A percentile compares a stretch with the other conserved stretches of the same genome.
Evolutionary conservation across 2,113 vertebrate species (phyloP).

Genomic region (Ranitomeya variabilis): DNA sequence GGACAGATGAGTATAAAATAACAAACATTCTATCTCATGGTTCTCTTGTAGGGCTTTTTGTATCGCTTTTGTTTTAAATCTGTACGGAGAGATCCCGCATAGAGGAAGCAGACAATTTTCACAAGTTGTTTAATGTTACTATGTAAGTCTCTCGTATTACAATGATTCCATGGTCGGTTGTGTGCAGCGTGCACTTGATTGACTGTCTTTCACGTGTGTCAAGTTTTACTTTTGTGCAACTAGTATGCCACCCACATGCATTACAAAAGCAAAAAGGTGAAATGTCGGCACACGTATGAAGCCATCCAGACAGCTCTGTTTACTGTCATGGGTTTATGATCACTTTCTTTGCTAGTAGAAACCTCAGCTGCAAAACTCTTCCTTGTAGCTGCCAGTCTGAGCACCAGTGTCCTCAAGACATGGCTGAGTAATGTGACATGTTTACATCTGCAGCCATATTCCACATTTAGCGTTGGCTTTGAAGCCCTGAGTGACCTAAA

Average conservation of each 20-base stretch:
- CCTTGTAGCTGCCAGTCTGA: slow-evolving; percentile 36
- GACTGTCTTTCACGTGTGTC: neutral
- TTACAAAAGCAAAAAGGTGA: slow-evolving; percentile 5
- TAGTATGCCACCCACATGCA: slow-evolving; percentile 5
- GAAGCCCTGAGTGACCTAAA: slow-evolving; percentile 30
- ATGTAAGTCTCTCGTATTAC: neutral
- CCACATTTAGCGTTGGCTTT: neutral
- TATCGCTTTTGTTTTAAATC: too few relatives aligned
- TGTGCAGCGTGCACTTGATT: neutral
- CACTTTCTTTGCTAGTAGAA: slow-evolving; percentile 22
- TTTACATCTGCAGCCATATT: slow-evolving; percentile 17
- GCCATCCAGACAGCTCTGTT: slow-evolving; percentile 17
- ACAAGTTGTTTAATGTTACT: neutral
- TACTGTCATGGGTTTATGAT: neutral
- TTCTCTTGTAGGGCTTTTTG: too few relatives aligned
- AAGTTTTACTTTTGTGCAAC: neutral
- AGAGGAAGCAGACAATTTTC: too few relatives aligned
- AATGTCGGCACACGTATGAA: neutral
- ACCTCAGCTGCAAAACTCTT: slow-evolving; percentile 18
- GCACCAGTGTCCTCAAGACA: slow-evolving; percentile 1
- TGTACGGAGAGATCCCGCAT: too few relatives aligned
- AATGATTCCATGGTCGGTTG: neutral
- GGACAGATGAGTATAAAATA: too few relatives aligned
- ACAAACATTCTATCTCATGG: too few relatives aligned
- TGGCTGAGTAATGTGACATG: slow-evolving; percentile 38